Evolutionary conservation across 2,113 vertebrate genomes (phyloP).

Genomic region (Butorides virescens): DNA sequence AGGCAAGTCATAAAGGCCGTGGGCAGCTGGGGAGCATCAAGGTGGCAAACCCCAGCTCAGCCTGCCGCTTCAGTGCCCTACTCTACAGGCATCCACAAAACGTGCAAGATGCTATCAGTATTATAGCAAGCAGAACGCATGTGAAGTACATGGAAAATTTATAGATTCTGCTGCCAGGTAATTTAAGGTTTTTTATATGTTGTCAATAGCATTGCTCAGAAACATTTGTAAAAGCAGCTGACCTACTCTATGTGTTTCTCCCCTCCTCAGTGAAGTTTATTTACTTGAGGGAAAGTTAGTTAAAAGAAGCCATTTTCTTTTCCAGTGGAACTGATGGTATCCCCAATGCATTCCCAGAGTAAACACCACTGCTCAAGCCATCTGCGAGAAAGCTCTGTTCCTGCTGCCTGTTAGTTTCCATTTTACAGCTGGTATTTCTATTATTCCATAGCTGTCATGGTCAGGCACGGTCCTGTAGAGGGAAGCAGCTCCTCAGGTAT

Average conservation of each 20-base stretch:
- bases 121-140: not conserved
- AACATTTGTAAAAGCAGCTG: not conserved
- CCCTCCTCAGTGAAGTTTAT: not conserved
- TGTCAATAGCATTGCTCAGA: not conserved
- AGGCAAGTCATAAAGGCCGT: not conserved
- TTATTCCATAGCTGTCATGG: not conserved
- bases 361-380: not conserved
- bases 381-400: not conserved
- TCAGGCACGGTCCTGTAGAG: conserved; percentile 37
- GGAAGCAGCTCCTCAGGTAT: conserved; percentile 55
- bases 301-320: not conserved
- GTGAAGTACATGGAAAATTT: not conserved
- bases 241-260: not conserved
- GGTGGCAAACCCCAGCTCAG: not conserved
- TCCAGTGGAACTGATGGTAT: not conserved
- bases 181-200: not conserved
- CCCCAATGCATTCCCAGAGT: not conserved
- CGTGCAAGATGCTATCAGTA: accelerated
- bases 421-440: not conserved
- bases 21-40: not conserved
- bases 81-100: not conserved
- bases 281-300: not conserved
- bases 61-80: accelerated
- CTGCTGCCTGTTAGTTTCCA: not conserved
- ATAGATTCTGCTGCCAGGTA: not conserved